These are phyloP conservation scores for Eufriesea mexicana DNA, from an alignment of 1,140 invertebrate species.

Conservation along the genomic window DNA sequence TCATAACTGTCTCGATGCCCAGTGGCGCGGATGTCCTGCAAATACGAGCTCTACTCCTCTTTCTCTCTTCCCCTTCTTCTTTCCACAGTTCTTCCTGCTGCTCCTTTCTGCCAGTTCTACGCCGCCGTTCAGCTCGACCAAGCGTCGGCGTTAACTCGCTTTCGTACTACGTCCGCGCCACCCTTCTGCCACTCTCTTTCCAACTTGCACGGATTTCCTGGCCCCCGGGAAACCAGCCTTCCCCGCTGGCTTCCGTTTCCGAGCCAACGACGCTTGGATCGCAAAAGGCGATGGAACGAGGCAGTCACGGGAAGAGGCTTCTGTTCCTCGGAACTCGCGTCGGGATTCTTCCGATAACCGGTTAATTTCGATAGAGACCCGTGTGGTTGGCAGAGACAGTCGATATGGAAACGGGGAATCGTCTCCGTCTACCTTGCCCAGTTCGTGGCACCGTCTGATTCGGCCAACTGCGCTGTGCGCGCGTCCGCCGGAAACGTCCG, in stretches of 20 bases:
- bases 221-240: not conserved
- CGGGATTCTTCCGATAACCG: no score
- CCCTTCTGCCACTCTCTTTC: not conserved
- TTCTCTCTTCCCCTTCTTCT: not conserved
- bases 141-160: slow-evolving; percentile 23
- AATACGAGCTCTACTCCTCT: slow-evolving; percentile 54
- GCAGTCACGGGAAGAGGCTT: no score
- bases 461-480: slow-evolving; percentile 29
- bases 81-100: not conserved
- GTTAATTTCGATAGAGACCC: no score
- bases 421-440: not conserved
- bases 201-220: slow-evolving; percentile 22
- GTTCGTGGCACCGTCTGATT: slow-evolving; percentile 6
- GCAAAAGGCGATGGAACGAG: no score
- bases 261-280: not conserved
- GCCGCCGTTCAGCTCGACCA: not conserved
- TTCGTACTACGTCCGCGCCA: not conserved
- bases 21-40: slow-evolving; percentile 77
- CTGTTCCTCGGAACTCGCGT: no score
- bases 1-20: slow-evolving; percentile 77
- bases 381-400: no score
- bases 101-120: slow-evolving; percentile 5
- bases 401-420: not conserved
- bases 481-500: slow-evolving; percentile 53
- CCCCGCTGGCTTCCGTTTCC: not conserved